These are phyloP conservation scores for Myrmecobius fasciatus DNA, from an alignment of 2,113 vertebrate species.

Conservation along the genomic window DNA sequence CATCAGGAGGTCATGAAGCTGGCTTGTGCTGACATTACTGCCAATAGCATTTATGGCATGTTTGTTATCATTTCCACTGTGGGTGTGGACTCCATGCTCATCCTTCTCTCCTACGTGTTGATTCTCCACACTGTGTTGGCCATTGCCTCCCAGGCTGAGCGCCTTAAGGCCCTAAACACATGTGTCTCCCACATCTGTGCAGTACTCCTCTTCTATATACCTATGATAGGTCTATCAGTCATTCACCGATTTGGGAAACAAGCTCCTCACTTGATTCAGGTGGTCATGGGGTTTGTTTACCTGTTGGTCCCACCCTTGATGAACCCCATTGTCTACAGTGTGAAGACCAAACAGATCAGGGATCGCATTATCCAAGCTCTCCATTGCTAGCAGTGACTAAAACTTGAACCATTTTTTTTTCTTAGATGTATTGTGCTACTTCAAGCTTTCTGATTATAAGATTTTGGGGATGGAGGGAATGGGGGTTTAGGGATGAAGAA, in stretches of 20 bases:
- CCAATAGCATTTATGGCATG: constrained; percentile 75
- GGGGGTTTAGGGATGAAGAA: not conserved
- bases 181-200: constrained; percentile 80
- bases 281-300: constrained; percentile 77
- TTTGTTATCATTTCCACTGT: constrained; percentile 77
- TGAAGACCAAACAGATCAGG: constrained; percentile 76
- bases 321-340: constrained; percentile 78
- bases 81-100: constrained; percentile 76
- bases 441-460: not conserved
- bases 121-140: constrained; percentile 69
- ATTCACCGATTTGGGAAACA: constrained; percentile 77
- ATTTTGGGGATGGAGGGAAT: not conserved
- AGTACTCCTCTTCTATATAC: constrained; percentile 72
- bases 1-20: constrained; percentile 75
- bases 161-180: constrained; percentile 76
- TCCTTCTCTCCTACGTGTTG: constrained; percentile 75
- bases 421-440: not conserved
- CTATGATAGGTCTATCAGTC: constrained; percentile 76
- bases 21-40: constrained; percentile 69
- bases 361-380: constrained; percentile 50
- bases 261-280: constrained; percentile 67
- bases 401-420: not conserved
- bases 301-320: constrained; percentile 75
- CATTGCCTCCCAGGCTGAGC: constrained; percentile 65
- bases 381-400: constrained; percentile 42